phyloP scores from a whole-genome alignment of 2,113 vertebrate genomes.

The Nycticebus coucang region DNA sequence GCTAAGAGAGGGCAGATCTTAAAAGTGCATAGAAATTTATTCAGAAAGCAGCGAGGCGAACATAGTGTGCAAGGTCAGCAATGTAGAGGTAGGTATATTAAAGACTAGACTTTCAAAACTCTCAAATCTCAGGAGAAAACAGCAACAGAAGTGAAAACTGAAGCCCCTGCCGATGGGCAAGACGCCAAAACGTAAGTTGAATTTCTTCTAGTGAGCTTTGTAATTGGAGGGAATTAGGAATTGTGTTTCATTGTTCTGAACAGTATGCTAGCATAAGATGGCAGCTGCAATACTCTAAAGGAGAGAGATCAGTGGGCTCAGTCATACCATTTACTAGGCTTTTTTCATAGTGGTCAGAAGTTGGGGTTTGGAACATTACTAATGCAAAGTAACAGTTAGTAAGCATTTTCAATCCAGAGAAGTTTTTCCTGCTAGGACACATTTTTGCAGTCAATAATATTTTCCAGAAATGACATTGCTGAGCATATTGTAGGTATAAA shows the following conservation, averaged over 20 bases:
- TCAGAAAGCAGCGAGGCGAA: neutral
- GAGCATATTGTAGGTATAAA: slow-evolving; percentile 36
- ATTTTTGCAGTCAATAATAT: slow-evolving; percentile 41
- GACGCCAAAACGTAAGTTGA: neutral
- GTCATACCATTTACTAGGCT: neutral
- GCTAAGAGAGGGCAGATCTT: neutral
- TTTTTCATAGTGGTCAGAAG: neutral
- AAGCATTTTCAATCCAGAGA: slow-evolving; percentile 29
- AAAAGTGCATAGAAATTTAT: neutral
- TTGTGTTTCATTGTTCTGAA: neutral
- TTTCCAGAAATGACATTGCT: slow-evolving; percentile 56
- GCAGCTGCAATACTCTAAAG: neutral
- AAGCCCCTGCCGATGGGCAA: neutral
- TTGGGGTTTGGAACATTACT: neutral
- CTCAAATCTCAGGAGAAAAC: neutral
- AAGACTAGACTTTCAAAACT: neutral
- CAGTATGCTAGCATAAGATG: neutral
- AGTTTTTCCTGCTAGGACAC: neutral
- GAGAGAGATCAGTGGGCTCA: neutral
- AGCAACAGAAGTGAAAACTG: neutral
- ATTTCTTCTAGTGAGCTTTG: neutral
- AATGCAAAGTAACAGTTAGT: neutral
- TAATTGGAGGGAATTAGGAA: neutral
- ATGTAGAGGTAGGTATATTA: neutral
- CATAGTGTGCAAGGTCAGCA: neutral